These are phyloP conservation scores for Amblyjoppa proteus DNA, from an alignment of 2,888 invertebrate genomes.

Conservation along the genomic window DNA sequence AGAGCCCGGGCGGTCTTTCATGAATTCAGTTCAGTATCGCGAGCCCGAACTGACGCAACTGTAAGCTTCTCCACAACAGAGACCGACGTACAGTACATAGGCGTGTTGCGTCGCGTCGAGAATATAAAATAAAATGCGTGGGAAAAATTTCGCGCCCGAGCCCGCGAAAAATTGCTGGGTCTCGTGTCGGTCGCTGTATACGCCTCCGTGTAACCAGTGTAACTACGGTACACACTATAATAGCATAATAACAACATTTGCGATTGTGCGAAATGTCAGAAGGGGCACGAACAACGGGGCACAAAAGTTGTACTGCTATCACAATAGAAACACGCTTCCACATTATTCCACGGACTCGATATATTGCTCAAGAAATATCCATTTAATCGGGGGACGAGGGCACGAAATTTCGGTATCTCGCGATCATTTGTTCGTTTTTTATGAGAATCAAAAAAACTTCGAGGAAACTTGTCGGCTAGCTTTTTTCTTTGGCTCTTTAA, in stretches of 20 bases:
- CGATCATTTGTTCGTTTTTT: neutral
- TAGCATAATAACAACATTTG: conserved; percentile 19
- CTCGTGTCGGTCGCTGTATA: conserved; percentile 32
- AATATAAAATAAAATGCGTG: conserved; percentile 70
- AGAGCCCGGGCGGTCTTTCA: conserved; percentile 22
- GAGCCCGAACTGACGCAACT: conserved; percentile 51
- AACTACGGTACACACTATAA: conserved; percentile 3
- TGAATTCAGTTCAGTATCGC: conserved; percentile 45
- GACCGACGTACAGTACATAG: conserved; percentile 41
- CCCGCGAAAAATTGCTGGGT: conserved; percentile 34
- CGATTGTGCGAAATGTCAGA: conserved; percentile 58
- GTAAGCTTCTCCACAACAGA: conserved; percentile 25
- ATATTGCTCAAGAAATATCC: conserved; percentile 7
- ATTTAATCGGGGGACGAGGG: neutral
- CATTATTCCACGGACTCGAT: conserved; percentile 3
- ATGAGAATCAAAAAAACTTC: neutral
- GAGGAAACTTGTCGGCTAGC: neutral
- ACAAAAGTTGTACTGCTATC: conserved; percentile 5
- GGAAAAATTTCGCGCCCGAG: conserved; percentile 55
- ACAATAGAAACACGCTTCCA: conserved; percentile 6
- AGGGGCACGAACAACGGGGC: conserved; percentile 49
- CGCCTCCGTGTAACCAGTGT: conserved; percentile 21
- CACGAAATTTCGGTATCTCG: neutral
- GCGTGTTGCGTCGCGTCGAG: conserved; percentile 60
- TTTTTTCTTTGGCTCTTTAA: neutral